A percentile compares a stretch with the other conserved stretches of the same genome.
Conservation (phyloP, 2,888 invertebrate genomes). For the Eristalis intricaria region DNA sequence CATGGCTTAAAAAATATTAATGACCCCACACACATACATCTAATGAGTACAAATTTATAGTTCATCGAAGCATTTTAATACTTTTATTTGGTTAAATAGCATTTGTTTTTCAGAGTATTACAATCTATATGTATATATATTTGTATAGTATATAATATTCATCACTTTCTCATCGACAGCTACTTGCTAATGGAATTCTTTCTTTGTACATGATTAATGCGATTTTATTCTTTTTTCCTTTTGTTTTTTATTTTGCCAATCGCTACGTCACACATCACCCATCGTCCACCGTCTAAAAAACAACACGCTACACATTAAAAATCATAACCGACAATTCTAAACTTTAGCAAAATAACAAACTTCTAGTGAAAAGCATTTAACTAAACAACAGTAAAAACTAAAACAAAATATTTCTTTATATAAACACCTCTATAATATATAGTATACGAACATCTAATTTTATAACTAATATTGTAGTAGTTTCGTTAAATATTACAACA, state of each 20-base stretch:
- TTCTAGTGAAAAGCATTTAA: conserved; percentile 33
- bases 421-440: background rate
- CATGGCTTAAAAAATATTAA: conserved; percentile 57
- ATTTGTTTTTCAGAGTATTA: conserved; percentile 48
- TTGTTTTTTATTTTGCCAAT: conserved; percentile 21
- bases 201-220: conserved; percentile 68
- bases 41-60: conserved; percentile 63
- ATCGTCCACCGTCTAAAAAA: conserved; percentile 19
- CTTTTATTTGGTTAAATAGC: conserved; percentile 59
- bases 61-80: conserved; percentile 65
- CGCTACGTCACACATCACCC: conserved; percentile 29
- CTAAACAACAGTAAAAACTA: conserved; percentile 3
- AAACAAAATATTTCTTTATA: conserved; percentile 2
- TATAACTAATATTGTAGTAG: conserved; percentile 1
- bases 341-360: conserved; percentile 30
- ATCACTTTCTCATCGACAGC: conserved; percentile 45
- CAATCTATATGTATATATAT: conserved; percentile 48
- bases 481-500: conserved; percentile 28
- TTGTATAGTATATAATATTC: conserved; percentile 54
- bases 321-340: conserved; percentile 10
- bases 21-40: conserved; percentile 57
- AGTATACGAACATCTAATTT: conserved; percentile 13
- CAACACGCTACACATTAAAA: conserved; percentile 42
- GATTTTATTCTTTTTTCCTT: conserved; percentile 24
- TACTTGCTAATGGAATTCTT: conserved; percentile 62